Percentiles rank a stretch among this genome's conserved stretches.
These are phyloP conservation scores for Cephus runcator DNA, from an alignment of 2,888 invertebrate genomes.

Conservation along the genomic window DNA sequence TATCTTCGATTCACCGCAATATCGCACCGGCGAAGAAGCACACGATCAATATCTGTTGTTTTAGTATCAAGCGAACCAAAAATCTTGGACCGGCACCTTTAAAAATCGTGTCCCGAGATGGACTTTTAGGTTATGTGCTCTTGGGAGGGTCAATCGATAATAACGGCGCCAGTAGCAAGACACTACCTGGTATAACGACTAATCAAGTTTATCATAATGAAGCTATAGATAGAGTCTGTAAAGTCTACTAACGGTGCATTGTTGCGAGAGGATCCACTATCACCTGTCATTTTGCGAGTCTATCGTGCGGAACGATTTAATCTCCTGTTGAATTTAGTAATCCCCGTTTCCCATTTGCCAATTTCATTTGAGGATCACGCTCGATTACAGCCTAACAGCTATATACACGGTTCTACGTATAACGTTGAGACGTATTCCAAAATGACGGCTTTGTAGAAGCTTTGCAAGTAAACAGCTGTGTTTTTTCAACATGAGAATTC, in stretches of 20 bases:
- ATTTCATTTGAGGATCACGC: neutral
- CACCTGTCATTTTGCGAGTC: neutral
- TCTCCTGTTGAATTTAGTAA: neutral
- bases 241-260: neutral
- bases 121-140: neutral
- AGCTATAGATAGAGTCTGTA: neutral
- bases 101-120: neutral
- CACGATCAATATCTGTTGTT: neutral
- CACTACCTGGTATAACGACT: neutral
- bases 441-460: neutral
- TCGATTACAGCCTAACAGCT: neutral
- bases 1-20: neutral
- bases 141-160: neutral
- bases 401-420: neutral
- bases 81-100: neutral
- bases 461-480: neutral
- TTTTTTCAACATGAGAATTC: neutral
- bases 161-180: neutral
- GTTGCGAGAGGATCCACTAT: neutral
- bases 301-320: neutral
- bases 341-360: neutral
- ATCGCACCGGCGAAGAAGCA: neutral
- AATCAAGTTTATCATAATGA: neutral
- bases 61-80: neutral
- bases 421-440: neutral